Evolutionary conservation across 2,797 vertebrate genomes (phyloP), one percentile per base, ranked within the genome.

Genomic region (Xiphophorus birchmanni): DNA sequence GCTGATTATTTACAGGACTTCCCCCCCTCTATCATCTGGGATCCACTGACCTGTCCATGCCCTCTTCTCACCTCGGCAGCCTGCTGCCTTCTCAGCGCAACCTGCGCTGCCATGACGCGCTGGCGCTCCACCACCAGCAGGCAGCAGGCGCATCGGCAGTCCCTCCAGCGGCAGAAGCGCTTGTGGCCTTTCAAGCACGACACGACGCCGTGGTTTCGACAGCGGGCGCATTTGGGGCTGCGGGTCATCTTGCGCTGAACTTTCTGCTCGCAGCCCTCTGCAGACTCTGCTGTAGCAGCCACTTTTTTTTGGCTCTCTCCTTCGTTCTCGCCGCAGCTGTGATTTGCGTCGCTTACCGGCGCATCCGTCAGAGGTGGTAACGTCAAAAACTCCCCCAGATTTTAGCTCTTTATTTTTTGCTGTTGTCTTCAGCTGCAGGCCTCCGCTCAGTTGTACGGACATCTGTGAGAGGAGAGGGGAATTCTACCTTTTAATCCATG

Each of bases 21-120:
- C 6, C 5, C 8, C 50, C 23, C 2, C 47, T 26, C 21, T 1
- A 1, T 29, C 32, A 21, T 17, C 32, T 29, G 67, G 9, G 74
- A 17, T n/a, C 44, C 82, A 90, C 88, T 88, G 80, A 89, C 90
- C 90, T 89, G 84, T 0, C 86, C 86, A 3, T 73, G 84, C 1
- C 81, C 85, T 42, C 82, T 77, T 63, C 88, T 92, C 91, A 95
- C 93, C 92, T 95, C 94, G 56, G 94, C 93, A 13, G 91, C 89
- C 81, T 96, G 95, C 75, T 95, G 95, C 88, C 96, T 91, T 90
- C 96, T 89, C 58, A 96, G 94, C 29, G 96, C 96, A 78, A 96
- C 96, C 88, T 96, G 96, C 23, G 96, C 96, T 0, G 96, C 96
- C 96, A 96, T 96, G 84, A 96, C 96, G 76, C 96, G 94, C 92